These are phyloP conservation scores for Aptenodytes forsteri DNA, from an alignment of 2,113 vertebrate genomes.

Conservation along the genomic window DNA sequence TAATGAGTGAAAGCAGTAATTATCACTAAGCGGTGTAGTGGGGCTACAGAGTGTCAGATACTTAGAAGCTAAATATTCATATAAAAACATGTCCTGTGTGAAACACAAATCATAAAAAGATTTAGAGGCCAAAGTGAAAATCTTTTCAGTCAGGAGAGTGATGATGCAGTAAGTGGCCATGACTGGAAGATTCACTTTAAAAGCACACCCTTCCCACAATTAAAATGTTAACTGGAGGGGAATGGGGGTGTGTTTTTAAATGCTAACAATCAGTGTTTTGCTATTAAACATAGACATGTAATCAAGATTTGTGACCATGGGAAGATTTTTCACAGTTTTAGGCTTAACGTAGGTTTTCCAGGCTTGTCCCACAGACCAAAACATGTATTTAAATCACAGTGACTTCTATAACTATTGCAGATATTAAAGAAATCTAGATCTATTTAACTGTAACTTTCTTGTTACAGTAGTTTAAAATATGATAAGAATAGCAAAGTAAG, in stretches of 20 bases:
- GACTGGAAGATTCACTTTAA: neutral
- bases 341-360: neutral
- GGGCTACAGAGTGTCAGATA: neutral
- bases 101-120: neutral
- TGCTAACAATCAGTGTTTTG: neutral
- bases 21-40: neutral
- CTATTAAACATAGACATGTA: neutral
- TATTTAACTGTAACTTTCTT: neutral
- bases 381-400: neutral
- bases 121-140: neutral
- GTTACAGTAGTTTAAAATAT: neutral
- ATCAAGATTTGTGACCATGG: neutral
- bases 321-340: neutral
- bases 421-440: neutral
- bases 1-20: neutral
- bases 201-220: neutral
- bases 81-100: neutral
- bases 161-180: neutral
- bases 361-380: neutral
- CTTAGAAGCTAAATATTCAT: neutral
- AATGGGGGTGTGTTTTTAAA: neutral
- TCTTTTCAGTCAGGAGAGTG: neutral
- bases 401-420: neutral
- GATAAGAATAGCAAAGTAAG: neutral
- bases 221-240: neutral